Percentiles rank a stretch among this genome's conserved stretches.
Evolutionary conservation across 2,888 invertebrate genomes (phyloP).

Genomic region (Phortica magna): DNA sequence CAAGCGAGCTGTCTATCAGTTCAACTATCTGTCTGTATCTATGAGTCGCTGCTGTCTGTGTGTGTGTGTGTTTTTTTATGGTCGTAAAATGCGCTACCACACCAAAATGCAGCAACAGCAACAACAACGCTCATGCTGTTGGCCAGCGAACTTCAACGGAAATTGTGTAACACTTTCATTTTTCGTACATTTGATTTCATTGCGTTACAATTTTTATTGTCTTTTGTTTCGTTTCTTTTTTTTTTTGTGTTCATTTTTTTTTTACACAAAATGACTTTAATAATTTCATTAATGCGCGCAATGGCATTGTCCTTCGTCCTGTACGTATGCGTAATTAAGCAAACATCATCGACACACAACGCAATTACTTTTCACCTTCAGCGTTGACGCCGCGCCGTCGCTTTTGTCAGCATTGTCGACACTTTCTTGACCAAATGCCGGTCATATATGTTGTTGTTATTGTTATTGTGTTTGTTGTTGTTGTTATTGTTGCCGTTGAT

Average conservation of each 20-base stretch:
- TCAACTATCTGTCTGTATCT: conserved; percentile 7
- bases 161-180: conserved; percentile 57
- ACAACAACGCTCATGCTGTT: conserved; percentile 24
- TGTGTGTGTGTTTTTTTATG: conserved; percentile 30
- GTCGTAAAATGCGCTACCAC: conserved; percentile 67
- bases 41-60: conserved; percentile 24
- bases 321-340: conserved; percentile 64
- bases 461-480: conserved; percentile 40
- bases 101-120: conserved; percentile 42
- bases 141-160: conserved; percentile 46
- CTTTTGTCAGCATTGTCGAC: too few relatives aligned
- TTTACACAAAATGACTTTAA: conserved; percentile 52
- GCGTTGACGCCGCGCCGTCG: neutral
- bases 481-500: conserved; percentile 49
- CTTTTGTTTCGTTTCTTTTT: neutral
- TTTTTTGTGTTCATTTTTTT: conserved; percentile 42
- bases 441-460: neutral
- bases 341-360: conserved; percentile 61
- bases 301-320: conserved; percentile 64
- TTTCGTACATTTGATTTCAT: neutral
- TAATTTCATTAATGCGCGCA: conserved; percentile 66
- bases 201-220: neutral
- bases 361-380: conserved; percentile 68
- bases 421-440: neutral
- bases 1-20: neutral